Base-by-base conservation (phyloP, 2,113 vertebrate species). In the Xenus cinereus region DNA sequence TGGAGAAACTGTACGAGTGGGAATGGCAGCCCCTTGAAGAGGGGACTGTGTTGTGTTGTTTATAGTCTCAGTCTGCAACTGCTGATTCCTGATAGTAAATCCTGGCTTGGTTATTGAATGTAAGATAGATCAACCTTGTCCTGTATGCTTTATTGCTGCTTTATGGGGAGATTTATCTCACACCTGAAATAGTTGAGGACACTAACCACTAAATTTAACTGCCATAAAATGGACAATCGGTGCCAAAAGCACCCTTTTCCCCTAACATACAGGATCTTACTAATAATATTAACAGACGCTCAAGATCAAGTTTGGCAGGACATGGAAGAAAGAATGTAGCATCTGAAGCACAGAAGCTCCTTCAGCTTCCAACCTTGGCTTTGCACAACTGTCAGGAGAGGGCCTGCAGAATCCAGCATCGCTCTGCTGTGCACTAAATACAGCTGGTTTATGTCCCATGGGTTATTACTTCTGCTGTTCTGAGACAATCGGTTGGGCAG, bases 401-500 rank as follows among this genome's bases (percentile, higher is more conserved):
- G 39, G 16, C 20, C 67, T 66, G 74, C 8, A 79, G 62, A 51
- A 87, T 1, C 0, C 3, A 82, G 27, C 28, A 45, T 12, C 20
- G 19, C 1, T 78, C 41, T 62, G 33, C 56, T 45, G 69, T 73
- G 74, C 54, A 57, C 28, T 56, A 64, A 59, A 60, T 7, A 46
- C n/a, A 66, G 41, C 12, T 37, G 57, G 24, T 56, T 62, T 28
- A 28, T 8, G n/a, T 57, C n/a, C 39, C 12, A 10, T 4, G 32
- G 37, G 37, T 81, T 64, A 35, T 59, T 67, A 51, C 59, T 67
- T 67, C 16, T 22, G 27, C n/a, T 68, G n/a, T 37, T 32, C 56
- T 15, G 18, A 53, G 51, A 71, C 41, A 53, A 46, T 1, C 1
- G 1, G 23, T 1, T n/a, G 33, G 45, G n/a, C 16, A 64, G 7